A percentile compares a stretch with the other conserved stretches of the same genome.
Evolutionary conservation across 2,888 invertebrate species (phyloP).

Genomic region (Drosophila parthenogenetica): DNA sequence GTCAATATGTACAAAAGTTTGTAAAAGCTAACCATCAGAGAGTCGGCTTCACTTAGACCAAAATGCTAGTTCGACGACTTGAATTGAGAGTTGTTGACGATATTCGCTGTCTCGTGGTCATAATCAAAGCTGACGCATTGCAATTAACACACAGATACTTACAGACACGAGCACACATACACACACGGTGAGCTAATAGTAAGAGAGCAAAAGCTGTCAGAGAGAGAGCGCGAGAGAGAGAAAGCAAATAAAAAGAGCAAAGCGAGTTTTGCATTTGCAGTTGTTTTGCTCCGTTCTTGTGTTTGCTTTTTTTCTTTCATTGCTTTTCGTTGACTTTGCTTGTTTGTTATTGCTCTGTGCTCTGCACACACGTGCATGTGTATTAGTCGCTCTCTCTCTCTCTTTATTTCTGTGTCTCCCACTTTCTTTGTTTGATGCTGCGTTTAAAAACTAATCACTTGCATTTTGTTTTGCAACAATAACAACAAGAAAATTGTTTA

Average conservation of each 20-base stretch:
- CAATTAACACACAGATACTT: slow-evolving; percentile 55
- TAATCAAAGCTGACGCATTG: slow-evolving; percentile 68
- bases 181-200: slow-evolving; percentile 3
- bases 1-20: neutral
- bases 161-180: slow-evolving; percentile 15
- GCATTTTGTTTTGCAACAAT: slow-evolving; percentile 26
- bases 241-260: neutral
- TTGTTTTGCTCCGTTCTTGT: slow-evolving; percentile 19
- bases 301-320: slow-evolving; percentile 24
- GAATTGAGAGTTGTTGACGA: slow-evolving; percentile 12
- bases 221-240: slow-evolving; percentile 12
- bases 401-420: slow-evolving; percentile 2
- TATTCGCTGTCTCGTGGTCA: slow-evolving; percentile 38
- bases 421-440: slow-evolving; percentile 36
- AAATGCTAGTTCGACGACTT: slow-evolving; percentile 11
- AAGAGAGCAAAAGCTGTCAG: neutral
- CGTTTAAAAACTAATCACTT: slow-evolving; percentile 21
- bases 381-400: slow-evolving; percentile 2
- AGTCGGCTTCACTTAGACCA: slow-evolving; percentile 11
- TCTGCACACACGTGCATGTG: slow-evolving; percentile 7
- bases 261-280: slow-evolving; percentile 11
- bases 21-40: neutral
- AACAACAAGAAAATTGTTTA: slow-evolving; percentile 27
- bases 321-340: slow-evolving; percentile 38
- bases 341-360: slow-evolving; percentile 39